Conservation (phyloP, 53 echinoderm and acorn worm genomes). For the Luidia sarsii region DNA sequence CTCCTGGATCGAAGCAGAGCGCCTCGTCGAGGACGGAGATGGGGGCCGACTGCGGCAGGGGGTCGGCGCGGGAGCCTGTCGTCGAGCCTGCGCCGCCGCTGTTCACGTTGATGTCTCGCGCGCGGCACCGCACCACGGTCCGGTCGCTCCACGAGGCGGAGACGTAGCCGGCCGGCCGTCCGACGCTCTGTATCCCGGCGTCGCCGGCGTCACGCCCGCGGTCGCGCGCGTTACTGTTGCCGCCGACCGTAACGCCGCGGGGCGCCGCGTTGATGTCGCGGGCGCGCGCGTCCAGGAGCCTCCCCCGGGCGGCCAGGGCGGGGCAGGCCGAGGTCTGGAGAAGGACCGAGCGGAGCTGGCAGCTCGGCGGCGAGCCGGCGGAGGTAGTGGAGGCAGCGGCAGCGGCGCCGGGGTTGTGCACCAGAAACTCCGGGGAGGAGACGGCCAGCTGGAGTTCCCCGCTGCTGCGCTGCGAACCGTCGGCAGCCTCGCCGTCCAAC, state of each 20-base stretch:
- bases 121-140: background rate
- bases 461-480: background rate
- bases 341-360: constrained; percentile 10
- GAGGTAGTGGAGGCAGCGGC: too few species aligned
- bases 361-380: background rate
- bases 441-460: background rate
- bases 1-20: background rate
- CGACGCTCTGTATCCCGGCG: background rate
- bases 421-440: constrained; percentile 11
- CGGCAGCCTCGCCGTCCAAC: too few species aligned
- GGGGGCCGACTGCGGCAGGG: background rate
- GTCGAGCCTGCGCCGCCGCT: too few species aligned
- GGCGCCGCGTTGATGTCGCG: background rate
- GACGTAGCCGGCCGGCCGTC: background rate
- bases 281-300: background rate
- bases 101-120: background rate
- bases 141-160: background rate
- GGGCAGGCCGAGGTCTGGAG: constrained; percentile 24
- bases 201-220: background rate
- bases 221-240: background rate
- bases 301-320: background rate
- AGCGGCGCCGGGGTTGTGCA: background rate
- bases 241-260: background rate
- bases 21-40: constrained; percentile 17
- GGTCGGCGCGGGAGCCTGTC: background rate